phyloP scores from a whole-genome alignment of 1,140 invertebrate species.

The Ostrea denselamellosa region DNA sequence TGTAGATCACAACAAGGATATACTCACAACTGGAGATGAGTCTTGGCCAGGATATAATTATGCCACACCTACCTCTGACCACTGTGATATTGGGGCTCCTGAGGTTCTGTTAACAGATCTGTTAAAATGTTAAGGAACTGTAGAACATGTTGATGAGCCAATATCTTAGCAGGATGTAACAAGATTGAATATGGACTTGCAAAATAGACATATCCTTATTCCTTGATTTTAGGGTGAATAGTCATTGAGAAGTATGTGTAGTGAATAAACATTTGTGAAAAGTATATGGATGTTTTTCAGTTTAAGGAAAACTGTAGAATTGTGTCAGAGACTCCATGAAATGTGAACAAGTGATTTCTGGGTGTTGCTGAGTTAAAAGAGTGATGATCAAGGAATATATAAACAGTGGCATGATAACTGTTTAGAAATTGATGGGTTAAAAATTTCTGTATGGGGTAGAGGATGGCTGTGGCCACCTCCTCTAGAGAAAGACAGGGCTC shows the following conservation, averaged over 20 bases:
- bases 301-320: not conserved
- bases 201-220: not conserved
- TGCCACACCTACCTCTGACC: not conserved
- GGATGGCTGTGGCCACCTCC: not conserved
- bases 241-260: not conserved
- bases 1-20: not conserved
- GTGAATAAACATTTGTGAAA: not conserved
- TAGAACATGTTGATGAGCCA: not conserved
- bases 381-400: not conserved
- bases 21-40: not conserved
- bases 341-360: not conserved
- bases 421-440: not conserved
- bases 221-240: not conserved
- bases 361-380: not conserved
- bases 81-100: not conserved
- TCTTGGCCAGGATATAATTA: not conserved
- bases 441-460: not conserved
- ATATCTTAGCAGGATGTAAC: not conserved
- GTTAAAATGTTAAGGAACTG: not conserved
- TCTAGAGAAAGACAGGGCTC: not conserved
- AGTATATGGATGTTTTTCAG: not conserved
- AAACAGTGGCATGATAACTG: not conserved
- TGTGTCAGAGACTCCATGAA: not conserved
- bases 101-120: not conserved
- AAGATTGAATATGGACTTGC: not conserved